Conservation (phyloP, 2,797 vertebrate genomes). For the Pseudochromis fuscus region DNA sequence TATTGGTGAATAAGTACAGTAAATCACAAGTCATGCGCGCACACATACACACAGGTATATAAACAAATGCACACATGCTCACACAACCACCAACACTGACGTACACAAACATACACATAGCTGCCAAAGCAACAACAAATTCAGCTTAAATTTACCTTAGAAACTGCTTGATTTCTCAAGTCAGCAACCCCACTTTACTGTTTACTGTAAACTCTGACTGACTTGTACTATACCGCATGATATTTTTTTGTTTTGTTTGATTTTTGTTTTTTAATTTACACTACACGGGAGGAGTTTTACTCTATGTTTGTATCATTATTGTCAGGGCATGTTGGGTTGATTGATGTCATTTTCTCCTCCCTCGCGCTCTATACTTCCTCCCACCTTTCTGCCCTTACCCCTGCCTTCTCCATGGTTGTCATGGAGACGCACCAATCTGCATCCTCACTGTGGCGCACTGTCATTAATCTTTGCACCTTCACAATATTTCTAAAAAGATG, state of each 20-base stretch:
- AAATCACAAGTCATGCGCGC: slow-evolving; percentile 40
- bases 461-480: slow-evolving; percentile 82
- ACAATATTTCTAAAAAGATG: slow-evolving; percentile 78
- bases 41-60: neutral
- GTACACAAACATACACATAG: slow-evolving; percentile 55
- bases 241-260: slow-evolving; percentile 22
- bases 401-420: slow-evolving; percentile 69
- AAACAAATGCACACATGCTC: slow-evolving; percentile 11
- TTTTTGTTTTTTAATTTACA: slow-evolving; percentile 55
- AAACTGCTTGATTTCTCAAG: slow-evolving; percentile 67
- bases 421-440: slow-evolving; percentile 75
- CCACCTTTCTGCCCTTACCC: slow-evolving; percentile 38
- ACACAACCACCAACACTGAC: slow-evolving; percentile 36
- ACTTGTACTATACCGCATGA: slow-evolving; percentile 77
- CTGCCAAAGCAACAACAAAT: slow-evolving; percentile 72
- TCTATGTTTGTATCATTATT: slow-evolving; percentile 72
- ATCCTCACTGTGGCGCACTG: slow-evolving; percentile 76
- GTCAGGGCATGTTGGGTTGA: slow-evolving; percentile 80
- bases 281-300: slow-evolving; percentile 41
- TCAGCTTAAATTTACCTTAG: slow-evolving; percentile 55
- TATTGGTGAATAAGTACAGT: slow-evolving; percentile 72
- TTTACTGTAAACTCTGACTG: slow-evolving; percentile 63
- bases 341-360: slow-evolving; percentile 72
- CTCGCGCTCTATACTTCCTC: slow-evolving; percentile 29
- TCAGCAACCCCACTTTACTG: slow-evolving; percentile 63